Evolutionary conservation across 2,888 invertebrate genomes (phyloP), one percentile per base, ranked within the genome.

Genomic region (Diaperis boleti): DNA sequence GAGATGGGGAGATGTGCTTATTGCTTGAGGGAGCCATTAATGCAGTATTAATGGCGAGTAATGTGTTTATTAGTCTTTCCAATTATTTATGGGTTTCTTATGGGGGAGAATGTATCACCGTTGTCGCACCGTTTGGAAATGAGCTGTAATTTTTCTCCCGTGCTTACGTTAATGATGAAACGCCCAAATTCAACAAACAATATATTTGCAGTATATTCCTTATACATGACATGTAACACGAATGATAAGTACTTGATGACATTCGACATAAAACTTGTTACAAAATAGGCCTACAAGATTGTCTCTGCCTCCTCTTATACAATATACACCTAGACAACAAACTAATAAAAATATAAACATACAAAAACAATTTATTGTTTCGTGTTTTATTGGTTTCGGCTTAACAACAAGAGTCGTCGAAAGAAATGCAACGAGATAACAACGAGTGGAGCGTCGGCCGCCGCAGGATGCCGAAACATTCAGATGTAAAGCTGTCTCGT

Each of bases 241-340:
- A 68, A 74, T 72, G 67, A 71, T 72, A 73, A 67, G 69, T 64
- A 69, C 57, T 70, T 64, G 66, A 50, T 56, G 63, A 69, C 65
- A 69, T 65, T 64, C 59, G 64, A 60, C 59, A 61, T 55, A 57
- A 62, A 67, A 69, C 66, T 71, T 69, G 69, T 72, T 77, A 78
- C 72, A 79, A 78, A 78, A 78, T 81, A 81, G 81, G 80, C 81
- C 79, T 79, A 77, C 70, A 71, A 76, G 81, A 81, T 81, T 81
- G 81, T 81, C 81, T 75, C 77, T 78, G 59, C 63, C 63, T 47
- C 60, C 33, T 33, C 54, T 49, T 35, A 35, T 54, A 61, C 47
- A 61, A 56, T 50, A 49, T 41, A 33, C 22, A 49, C 29, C 39
- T 49, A 62, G 44, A 56, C 55, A 61, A 39, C 35, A 55, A 61